Evolutionary conservation across 2,888 invertebrate species (phyloP).

Genomic region (Acanthosepion lycidas): DNA sequence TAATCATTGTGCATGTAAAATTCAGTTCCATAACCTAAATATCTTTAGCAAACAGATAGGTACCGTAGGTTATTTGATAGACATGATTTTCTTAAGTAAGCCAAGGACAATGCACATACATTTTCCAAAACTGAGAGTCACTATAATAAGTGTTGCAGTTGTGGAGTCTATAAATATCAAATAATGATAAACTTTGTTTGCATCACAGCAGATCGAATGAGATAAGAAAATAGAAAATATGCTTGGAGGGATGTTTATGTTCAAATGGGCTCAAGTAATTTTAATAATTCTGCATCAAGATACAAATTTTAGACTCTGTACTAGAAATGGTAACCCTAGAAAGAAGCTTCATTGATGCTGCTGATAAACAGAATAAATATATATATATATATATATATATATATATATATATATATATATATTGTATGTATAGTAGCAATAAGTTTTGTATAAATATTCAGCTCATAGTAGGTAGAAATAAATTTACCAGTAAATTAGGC

Average conservation of each 20-base stretch:
- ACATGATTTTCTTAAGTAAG: background rate
- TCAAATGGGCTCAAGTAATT: background rate
- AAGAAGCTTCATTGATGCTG: background rate
- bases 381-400: too few relatives aligned
- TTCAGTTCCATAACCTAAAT: background rate
- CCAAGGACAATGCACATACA: background rate
- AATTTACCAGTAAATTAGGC: too few relatives aligned
- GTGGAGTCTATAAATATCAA: background rate
- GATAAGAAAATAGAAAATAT: background rate
- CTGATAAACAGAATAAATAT: too few relatives aligned
- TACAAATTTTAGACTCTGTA: background rate
- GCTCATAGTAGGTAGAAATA: too few relatives aligned
- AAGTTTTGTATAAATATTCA: too few relatives aligned
- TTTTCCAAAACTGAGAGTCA: background rate
- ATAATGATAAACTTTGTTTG: background rate
- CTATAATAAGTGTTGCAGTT: background rate
- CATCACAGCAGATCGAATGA: background rate
- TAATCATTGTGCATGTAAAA: background rate
- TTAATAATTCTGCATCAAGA: background rate
- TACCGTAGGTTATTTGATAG: background rate
- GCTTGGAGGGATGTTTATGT: background rate
- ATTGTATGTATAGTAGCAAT: too few relatives aligned
- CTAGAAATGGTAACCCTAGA: background rate
- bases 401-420: too few relatives aligned
- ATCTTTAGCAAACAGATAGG: background rate